Conservation (phyloP, 2,888 invertebrate species). For the Lasioglossum calceatum region DNA sequence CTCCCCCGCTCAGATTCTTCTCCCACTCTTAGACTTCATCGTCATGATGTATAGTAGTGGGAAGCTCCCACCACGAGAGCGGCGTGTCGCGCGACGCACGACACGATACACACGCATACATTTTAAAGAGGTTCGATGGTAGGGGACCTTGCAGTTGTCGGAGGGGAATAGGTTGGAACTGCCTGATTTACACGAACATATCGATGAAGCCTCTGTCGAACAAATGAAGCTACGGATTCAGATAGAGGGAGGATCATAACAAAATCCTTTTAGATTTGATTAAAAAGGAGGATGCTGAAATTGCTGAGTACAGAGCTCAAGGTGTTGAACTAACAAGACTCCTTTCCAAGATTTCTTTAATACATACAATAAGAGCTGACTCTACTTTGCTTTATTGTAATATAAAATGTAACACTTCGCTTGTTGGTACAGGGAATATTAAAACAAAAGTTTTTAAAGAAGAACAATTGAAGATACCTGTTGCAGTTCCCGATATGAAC, state of each 20-base stretch:
- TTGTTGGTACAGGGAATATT: slow-evolving; percentile 74
- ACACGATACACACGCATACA: too few species aligned
- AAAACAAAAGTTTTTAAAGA: slow-evolving; percentile 74
- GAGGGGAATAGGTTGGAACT: too few species aligned
- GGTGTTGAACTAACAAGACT: slow-evolving; percentile 78
- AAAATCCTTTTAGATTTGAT: slow-evolving; percentile 74
- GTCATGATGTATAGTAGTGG: too few species aligned
- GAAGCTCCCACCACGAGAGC: too few species aligned
- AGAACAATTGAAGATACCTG: slow-evolving; percentile 64
- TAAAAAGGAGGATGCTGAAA: slow-evolving; percentile 80
- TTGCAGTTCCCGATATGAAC: slow-evolving; percentile 22
- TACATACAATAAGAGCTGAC: not conserved
- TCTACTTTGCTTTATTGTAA: not conserved
- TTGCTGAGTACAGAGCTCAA: slow-evolving; percentile 79
- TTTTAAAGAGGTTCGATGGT: too few species aligned
- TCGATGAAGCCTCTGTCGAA: slow-evolving; percentile 57
- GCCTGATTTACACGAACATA: slow-evolving; percentile 74
- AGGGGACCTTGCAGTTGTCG: too few species aligned
- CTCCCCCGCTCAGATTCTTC: too few species aligned
- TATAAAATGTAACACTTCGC: not conserved
- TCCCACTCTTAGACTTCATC: too few species aligned
- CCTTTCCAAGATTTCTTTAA: slow-evolving; percentile 37
- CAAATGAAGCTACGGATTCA: slow-evolving; percentile 71
- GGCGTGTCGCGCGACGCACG: too few species aligned
- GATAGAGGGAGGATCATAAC: slow-evolving; percentile 72